Conservation (phyloP, 2,797 vertebrate species). For the Neosilurus hyrtlii region DNA sequence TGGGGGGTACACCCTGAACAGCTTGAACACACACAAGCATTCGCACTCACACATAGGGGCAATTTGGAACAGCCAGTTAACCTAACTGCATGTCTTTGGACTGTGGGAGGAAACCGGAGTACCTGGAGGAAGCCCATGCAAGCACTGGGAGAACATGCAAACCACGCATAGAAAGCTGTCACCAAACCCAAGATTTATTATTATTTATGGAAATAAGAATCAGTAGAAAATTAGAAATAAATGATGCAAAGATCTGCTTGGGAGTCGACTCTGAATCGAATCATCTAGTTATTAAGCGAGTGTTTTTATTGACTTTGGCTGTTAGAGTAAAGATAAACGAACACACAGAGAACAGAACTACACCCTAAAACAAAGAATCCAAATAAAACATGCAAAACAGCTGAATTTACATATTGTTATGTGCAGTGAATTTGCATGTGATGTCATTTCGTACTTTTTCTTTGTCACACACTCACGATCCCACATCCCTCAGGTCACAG, state of each 20-base stretch:
- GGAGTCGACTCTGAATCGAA: neutral
- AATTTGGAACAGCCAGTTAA: no score
- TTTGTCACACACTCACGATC: neutral
- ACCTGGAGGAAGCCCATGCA: no score
- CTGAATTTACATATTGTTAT: neutral
- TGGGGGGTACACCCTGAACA: no score
- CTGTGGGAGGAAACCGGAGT: no score
- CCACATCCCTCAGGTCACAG: neutral
- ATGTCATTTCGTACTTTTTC: neutral
- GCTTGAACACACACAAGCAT: no score
- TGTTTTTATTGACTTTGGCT: neutral
- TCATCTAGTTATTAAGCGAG: neutral
- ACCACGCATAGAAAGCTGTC: no score
- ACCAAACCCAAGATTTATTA: no score
- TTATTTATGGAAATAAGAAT: neutral
- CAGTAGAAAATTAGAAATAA: neutral
- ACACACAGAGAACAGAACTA: neutral
- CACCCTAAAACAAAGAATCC: neutral
- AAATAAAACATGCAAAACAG: neutral
- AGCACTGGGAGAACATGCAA: no score
- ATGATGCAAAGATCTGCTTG: neutral
- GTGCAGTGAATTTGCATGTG: neutral
- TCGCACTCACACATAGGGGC: no score
- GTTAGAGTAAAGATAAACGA: neutral
- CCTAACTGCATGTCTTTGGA: no score